Evolutionary conservation across 2,888 invertebrate species (phyloP).

Genomic region (Plagodis dolabraria): DNA sequence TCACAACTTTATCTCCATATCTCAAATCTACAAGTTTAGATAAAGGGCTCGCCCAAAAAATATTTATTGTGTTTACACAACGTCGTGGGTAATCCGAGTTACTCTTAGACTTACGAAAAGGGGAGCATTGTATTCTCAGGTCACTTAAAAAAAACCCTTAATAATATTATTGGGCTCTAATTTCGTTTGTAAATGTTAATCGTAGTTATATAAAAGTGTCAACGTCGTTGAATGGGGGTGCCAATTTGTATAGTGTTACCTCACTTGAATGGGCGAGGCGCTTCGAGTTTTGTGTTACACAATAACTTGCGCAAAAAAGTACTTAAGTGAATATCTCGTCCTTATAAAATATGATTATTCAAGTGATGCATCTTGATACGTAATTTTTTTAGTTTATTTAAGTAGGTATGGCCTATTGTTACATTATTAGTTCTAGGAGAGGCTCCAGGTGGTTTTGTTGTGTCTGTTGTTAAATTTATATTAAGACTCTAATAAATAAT

Average conservation of each 20-base stretch:
- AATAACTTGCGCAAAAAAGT: slow-evolving; percentile 46
- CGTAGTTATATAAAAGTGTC: slow-evolving; percentile 82
- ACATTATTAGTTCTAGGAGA: slow-evolving; percentile 15
- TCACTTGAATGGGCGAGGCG: slow-evolving; percentile 59
- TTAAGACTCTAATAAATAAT: no score
- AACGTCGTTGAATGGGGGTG: slow-evolving; percentile 72
- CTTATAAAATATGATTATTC: slow-evolving; percentile 43
- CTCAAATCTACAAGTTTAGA: slow-evolving; percentile 58
- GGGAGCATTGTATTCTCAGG: slow-evolving; percentile 54
- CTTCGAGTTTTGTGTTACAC: slow-evolving; percentile 66
- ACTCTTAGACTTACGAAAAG: slow-evolving; percentile 55
- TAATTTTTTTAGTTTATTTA: slow-evolving; percentile 27
- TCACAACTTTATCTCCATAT: slow-evolving; percentile 41
- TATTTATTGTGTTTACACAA: slow-evolving; percentile 84
- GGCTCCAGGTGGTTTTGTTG: slow-evolving; percentile 13
- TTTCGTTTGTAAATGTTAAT: slow-evolving; percentile 82
- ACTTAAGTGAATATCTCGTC: slow-evolving; percentile 33
- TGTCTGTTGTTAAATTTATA: neutral
- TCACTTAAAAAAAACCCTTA: slow-evolving; percentile 54
- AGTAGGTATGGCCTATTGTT: slow-evolving; percentile 11
- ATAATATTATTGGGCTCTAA: slow-evolving; percentile 85
- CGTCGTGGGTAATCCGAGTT: slow-evolving; percentile 82
- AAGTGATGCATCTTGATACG: slow-evolving; percentile 29
- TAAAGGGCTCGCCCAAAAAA: slow-evolving; percentile 70
- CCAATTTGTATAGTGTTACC: slow-evolving; percentile 79